A percentile compares a stretch with the other conserved stretches of the same genome.
phyloP scores from a whole-genome alignment of 2,888 invertebrate genomes.

The Pinctada fucata region DNA sequence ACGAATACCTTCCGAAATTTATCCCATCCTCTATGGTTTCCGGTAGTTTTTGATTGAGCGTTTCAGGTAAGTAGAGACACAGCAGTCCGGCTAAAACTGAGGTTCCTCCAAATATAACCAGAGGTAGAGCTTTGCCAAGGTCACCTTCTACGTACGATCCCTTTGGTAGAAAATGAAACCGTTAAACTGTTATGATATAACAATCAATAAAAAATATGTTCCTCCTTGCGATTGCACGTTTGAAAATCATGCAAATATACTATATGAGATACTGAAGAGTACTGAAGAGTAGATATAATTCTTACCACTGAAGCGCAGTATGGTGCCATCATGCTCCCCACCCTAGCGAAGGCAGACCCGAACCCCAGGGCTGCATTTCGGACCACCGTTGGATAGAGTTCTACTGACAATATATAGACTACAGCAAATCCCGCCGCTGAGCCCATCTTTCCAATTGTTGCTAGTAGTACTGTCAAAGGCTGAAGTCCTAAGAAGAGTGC shows the following conservation, averaged over 20 bases:
- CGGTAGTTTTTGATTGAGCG: constrained; percentile 15
- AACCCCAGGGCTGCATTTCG: constrained; percentile 12
- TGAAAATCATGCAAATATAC: too few species aligned
- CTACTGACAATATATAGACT: constrained; percentile 12
- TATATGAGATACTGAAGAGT: too few species aligned
- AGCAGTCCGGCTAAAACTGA: constrained; percentile 10
- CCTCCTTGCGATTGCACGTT: too few species aligned
- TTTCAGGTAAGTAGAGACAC: constrained; percentile 23
- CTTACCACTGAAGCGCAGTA: constrained; percentile 17
- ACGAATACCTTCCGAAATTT: constrained; percentile 17
- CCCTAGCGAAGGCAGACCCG: constrained; percentile 16
- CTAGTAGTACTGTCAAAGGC: constrained; percentile 7
- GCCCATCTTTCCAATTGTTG: constrained; percentile 11
- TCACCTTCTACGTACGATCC: constrained; percentile 5
- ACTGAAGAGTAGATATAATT: not conserved
- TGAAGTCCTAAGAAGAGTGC: not conserved
- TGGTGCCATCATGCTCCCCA: constrained; percentile 22
- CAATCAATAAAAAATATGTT: too few species aligned
- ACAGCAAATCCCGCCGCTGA: constrained; percentile 9
- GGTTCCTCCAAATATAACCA: constrained; percentile 20
- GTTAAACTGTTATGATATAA: not conserved
- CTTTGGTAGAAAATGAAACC: not conserved
- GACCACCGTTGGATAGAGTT: constrained; percentile 16
- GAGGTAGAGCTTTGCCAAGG: constrained; percentile 12
- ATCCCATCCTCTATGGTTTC: constrained; percentile 23